Evolutionary conservation across 1,140 invertebrate genomes (phyloP).

Genomic region (Brachionus calyciflorus): DNA sequence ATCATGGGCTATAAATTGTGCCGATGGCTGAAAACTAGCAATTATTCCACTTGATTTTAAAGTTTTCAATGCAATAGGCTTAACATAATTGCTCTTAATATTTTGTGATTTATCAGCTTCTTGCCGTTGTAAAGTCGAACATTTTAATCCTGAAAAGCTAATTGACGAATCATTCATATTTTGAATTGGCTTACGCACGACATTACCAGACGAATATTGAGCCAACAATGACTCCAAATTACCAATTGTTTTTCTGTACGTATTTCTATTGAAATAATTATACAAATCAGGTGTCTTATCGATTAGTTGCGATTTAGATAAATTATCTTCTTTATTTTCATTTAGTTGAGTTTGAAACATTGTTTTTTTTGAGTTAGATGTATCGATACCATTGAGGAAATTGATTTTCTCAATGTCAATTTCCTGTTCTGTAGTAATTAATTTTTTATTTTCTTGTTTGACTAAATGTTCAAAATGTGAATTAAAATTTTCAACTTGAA

Average conservation of each 20-base stretch:
- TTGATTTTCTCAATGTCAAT: background rate
- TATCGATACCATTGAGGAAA: background rate
- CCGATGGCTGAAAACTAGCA: slow-evolving; percentile 19
- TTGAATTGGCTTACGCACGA: background rate
- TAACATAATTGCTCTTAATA: background rate
- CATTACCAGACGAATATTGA: background rate
- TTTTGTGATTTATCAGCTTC: background rate
- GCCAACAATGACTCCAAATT: background rate
- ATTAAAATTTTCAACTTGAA: background rate
- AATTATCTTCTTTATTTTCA: too few relatives aligned
- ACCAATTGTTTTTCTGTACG: background rate
- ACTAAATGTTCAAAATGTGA: background rate
- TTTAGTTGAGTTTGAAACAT: too few relatives aligned
- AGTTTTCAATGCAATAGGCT: background rate
- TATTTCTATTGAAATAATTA: background rate
- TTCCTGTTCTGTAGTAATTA: background rate
- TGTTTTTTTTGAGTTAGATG: background rate
- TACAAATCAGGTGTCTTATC: background rate
- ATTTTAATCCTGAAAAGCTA: slow-evolving; percentile 3
- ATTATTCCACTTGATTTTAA: slow-evolving; percentile 3
- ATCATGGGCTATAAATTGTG: background rate
- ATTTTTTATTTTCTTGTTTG: background rate
- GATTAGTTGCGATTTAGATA: too few relatives aligned
- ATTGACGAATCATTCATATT: background rate
- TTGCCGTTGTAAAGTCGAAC: background rate